Percentiles rank a stretch among this genome's conserved stretches.
These are phyloP conservation scores for Deroplatys truncata DNA, from an alignment of 2,888 invertebrate species.

Conservation along the genomic window DNA sequence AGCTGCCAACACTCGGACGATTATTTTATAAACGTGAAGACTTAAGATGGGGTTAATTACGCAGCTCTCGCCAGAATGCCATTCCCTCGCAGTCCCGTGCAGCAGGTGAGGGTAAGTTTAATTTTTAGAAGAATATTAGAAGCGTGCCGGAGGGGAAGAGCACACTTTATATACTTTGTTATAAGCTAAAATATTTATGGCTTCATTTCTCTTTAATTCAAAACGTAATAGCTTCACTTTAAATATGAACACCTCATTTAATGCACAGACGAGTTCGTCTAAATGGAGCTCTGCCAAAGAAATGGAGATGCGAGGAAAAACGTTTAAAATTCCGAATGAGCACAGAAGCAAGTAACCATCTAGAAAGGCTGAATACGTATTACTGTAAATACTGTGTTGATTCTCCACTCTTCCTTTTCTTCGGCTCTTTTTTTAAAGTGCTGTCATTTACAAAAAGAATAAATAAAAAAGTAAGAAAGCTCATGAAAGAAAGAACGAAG, in stretches of 20 bases:
- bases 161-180: not conserved
- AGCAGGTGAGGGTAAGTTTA: not conserved
- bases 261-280: not conserved
- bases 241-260: not conserved
- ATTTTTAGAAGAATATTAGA: not conserved
- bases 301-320: not conserved
- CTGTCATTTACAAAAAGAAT: not conserved
- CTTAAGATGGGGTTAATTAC: not conserved
- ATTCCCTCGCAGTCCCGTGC: not conserved
- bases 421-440: not conserved
- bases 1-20: too few species aligned
- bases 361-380: not conserved
- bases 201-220: not conserved
- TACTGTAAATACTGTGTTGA: not conserved
- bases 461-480: not conserved
- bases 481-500: not conserved
- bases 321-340: not conserved
- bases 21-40: too few species aligned
- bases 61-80: not conserved
- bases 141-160: not conserved
- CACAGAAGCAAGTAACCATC: not conserved
- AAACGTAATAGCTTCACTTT: not conserved
- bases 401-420: not conserved
- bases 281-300: not conserved
- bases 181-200: not conserved